Evolutionary conservation across 2,113 vertebrate genomes (phyloP).

Genomic region (Gobius niger): DNA sequence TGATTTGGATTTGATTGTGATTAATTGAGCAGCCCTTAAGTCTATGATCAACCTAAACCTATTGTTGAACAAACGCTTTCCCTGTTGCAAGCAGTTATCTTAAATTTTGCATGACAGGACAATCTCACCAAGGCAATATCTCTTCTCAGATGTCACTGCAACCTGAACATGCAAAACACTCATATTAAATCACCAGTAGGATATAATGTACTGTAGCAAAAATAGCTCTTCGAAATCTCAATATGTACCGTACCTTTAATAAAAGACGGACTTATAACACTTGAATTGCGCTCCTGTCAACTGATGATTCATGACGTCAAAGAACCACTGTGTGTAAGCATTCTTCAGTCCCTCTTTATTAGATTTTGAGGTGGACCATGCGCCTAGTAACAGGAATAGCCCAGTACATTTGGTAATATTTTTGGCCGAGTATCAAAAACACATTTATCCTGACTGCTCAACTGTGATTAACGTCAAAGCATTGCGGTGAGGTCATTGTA

Average conservation of each 20-base stretch:
- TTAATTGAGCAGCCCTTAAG: too few relatives aligned
- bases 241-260: not conserved
- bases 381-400: slow-evolving; percentile 25
- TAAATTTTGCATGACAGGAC: not conserved
- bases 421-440: slow-evolving; percentile 12
- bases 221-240: not conserved
- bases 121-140: not conserved
- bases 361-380: slow-evolving; percentile 36
- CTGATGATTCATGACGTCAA: slow-evolving; percentile 8
- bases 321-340: slow-evolving; percentile 9
- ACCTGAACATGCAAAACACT: slow-evolving; percentile 10
- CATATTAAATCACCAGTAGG: not conserved
- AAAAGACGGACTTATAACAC: not conserved
- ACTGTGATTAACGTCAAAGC: slow-evolving; percentile 3
- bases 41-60: too few relatives aligned
- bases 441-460: slow-evolving; percentile 7
- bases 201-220: not conserved
- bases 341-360: slow-evolving; percentile 43
- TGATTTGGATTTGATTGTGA: too few relatives aligned
- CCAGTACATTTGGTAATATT: slow-evolving; percentile 23
- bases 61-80: not conserved
- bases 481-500: not conserved
- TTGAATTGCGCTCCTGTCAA: slow-evolving; percentile 2
- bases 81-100: slow-evolving; percentile 3
- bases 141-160: not conserved